phyloP scores from a whole-genome alignment of 2,113 vertebrate species.

The Lanius ludovicianus region DNA sequence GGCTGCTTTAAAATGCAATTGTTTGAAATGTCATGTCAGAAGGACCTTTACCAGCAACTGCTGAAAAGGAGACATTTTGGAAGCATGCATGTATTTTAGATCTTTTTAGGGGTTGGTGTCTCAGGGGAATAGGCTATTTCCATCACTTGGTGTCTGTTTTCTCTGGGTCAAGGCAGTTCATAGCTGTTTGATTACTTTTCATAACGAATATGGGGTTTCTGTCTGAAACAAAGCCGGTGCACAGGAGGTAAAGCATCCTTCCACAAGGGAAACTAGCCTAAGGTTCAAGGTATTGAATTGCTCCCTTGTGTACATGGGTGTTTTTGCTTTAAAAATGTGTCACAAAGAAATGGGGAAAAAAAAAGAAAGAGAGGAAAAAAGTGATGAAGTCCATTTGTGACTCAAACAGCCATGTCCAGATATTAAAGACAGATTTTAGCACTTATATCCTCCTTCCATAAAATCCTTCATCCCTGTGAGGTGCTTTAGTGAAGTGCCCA shows the following conservation, averaged over 20 bases:
- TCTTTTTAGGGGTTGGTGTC: neutral
- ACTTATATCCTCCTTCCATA: neutral
- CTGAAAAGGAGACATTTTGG: neutral
- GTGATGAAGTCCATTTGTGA: neutral
- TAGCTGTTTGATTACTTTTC: neutral
- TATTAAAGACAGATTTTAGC: conserved; percentile 2
- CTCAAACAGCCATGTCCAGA: neutral
- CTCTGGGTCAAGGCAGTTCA: neutral
- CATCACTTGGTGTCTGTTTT: neutral
- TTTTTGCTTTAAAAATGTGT: neutral
- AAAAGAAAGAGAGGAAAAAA: neutral
- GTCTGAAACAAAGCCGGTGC: neutral
- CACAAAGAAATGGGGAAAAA: neutral
- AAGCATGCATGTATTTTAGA: neutral
- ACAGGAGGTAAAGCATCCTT: neutral
- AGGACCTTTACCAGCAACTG: neutral
- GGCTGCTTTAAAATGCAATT: neutral
- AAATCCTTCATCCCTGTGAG: neutral
- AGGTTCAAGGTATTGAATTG: neutral
- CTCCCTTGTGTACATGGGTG: neutral
- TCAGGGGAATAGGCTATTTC: neutral
- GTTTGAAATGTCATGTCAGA: conserved; percentile 20
- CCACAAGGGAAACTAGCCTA: neutral
- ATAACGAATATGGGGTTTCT: neutral
- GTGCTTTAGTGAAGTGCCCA: neutral